Base-by-base conservation (phyloP, 1,140 invertebrate genomes). In the Lucilia sericata region DNA sequence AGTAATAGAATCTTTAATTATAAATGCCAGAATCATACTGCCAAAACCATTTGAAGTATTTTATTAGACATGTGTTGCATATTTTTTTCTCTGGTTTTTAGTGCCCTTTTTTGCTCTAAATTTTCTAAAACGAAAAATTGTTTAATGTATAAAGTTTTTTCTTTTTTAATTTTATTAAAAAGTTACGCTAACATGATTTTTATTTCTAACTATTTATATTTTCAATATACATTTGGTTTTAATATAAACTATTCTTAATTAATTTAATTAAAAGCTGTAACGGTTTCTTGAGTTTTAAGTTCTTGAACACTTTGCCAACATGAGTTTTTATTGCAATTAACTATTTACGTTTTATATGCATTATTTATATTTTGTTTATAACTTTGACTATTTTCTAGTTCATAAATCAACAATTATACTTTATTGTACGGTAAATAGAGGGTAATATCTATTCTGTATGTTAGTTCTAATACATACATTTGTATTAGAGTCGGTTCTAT, bases 101-200 rank as follows among this genome's bases (percentile, higher is more conserved):
- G 0, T 8, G 42, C 42, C 42, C 42, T 42, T 42, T 42, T 42
- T 42, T 42, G 42, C 42, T 42, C 42, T 42, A 42, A 42, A 42
- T 42, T 42, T 42, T 42, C 42, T 42, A 42, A n/a, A 42, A 42
- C 42, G 42, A 42, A 30, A 30, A 2, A 30, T 30, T 42, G 42
- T 42, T 42, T 42, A 42, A 42, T 42, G 10, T 42, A 42, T 42
- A n/a, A n/a, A n/a, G n/a, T n/a, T n/a, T n/a, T n/a, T 8, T 42
- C 5, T 42, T 42, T 7, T 42, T 42, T 42, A 10, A 55, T 70
- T 30, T 30, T 30, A 70, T 70, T 70, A 70, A 70, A 70, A 25
- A 70, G 65, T 70, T 70, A 70, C 65, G 65, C 65, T 25, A 21
- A 70, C 19, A 70, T 70, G 65, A 70, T 70, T 70, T 21, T 70